These are phyloP conservation scores for Amazona vittata DNA, from an alignment of 2,113 vertebrate species.

Conservation along the genomic window DNA sequence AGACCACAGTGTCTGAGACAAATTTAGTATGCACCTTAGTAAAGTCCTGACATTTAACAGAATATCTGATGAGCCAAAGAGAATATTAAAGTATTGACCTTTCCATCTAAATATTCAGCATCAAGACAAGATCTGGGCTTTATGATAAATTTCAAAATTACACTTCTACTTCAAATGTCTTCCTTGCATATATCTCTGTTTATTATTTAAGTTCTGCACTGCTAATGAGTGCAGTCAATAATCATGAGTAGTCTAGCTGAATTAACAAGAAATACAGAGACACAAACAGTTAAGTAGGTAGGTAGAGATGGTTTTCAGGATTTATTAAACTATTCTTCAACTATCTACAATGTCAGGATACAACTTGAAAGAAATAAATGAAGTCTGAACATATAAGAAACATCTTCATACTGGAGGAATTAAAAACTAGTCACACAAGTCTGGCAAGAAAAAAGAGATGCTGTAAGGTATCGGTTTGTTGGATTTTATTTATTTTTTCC, in stretches of 20 bases:
- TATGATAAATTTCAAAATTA: constrained; percentile 6
- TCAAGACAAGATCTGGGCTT: not conserved
- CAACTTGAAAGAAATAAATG: not conserved
- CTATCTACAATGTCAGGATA: not conserved
- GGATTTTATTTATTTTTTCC: not conserved
- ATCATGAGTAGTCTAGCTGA: not conserved
- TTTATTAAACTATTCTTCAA: not conserved
- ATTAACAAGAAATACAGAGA: not conserved
- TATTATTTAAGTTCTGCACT: constrained; percentile 22
- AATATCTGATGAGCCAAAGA: not conserved
- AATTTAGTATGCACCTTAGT: not conserved
- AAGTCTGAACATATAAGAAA: not conserved
- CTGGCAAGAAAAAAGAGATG: not conserved
- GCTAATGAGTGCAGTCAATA: not conserved
- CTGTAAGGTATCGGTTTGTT: not conserved
- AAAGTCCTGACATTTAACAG: constrained; percentile 37
- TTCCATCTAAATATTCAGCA: not conserved
- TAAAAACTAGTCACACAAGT: not conserved
- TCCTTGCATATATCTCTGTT: not conserved
- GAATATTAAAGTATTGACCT: constrained; percentile 41
- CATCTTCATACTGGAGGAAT: not conserved
- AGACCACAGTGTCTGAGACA: not conserved
- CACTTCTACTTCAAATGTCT: not conserved
- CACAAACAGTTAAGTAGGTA: not conserved
- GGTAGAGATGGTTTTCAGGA: not conserved